A percentile compares a stretch with the other conserved stretches of the same genome.
Evolutionary conservation across 2,797 vertebrate species (phyloP).

Genomic region (Huso huso): DNA sequence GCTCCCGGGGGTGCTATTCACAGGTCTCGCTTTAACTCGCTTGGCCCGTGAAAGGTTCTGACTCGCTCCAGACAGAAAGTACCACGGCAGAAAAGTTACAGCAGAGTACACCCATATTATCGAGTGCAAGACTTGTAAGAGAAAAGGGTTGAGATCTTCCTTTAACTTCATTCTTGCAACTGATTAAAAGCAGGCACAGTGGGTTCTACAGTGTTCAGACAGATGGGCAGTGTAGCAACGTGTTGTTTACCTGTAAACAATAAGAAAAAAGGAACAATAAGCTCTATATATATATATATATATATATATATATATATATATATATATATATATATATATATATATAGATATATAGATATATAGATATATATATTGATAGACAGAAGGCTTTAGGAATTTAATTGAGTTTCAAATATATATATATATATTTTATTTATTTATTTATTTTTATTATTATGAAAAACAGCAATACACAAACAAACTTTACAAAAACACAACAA

Average conservation of each 20-base stretch:
- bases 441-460: too few relatives aligned
- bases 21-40: slow-evolving; percentile 66
- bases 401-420: too few relatives aligned
- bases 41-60: slow-evolving; percentile 60
- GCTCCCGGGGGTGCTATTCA: slow-evolving; percentile 57
- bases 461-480: too few relatives aligned
- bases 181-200: slow-evolving; percentile 27
- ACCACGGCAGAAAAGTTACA: slow-evolving; percentile 75
- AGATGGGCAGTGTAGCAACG: not conserved
- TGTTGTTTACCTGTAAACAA: not conserved
- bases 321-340: too few relatives aligned
- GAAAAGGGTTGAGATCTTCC: slow-evolving; percentile 76
- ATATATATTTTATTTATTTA: too few relatives aligned
- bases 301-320: too few relatives aligned
- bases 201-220: not conserved
- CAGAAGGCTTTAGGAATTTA: too few relatives aligned
- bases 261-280: not conserved
- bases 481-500: too few relatives aligned
- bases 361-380: too few relatives aligned
- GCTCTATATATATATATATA: not conserved
- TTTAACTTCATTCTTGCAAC: slow-evolving; percentile 74
- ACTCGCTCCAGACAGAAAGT: slow-evolving; percentile 58
- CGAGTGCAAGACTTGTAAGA: slow-evolving; percentile 75
- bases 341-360: too few relatives aligned
- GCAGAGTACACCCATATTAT: slow-evolving; percentile 70